These are phyloP conservation scores for Parauchenoglanis punctatus DNA, from an alignment of 2,797 vertebrate species.

Conservation along the genomic window DNA sequence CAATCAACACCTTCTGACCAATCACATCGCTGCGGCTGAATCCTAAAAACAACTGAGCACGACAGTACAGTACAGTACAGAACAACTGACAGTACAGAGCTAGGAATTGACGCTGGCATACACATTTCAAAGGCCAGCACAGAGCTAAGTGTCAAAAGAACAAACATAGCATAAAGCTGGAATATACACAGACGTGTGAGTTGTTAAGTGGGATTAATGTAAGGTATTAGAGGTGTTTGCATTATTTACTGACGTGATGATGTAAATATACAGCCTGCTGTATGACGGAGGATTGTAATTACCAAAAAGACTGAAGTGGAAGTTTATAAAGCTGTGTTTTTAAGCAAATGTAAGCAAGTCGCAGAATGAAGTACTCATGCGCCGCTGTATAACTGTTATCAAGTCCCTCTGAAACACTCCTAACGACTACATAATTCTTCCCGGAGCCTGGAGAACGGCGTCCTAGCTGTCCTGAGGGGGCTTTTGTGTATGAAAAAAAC, in stretches of 20 bases:
- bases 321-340: not conserved
- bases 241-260: not conserved
- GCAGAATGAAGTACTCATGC: not conserved
- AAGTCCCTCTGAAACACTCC: constrained; percentile 4
- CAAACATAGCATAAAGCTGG: not conserved
- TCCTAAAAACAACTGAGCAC: not conserved
- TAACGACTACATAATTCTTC: constrained; percentile 30
- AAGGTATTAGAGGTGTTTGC: not conserved
- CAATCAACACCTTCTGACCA: not conserved
- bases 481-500: constrained; percentile 12
- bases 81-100: not conserved
- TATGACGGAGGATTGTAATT: not conserved
- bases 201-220: not conserved
- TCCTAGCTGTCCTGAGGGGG: constrained; percentile 12
- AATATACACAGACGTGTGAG: not conserved
- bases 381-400: not conserved
- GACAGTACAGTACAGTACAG: no score
- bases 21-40: not conserved
- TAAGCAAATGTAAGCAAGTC: constrained; percentile 20
- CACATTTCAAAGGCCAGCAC: not conserved
- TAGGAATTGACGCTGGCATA: not conserved
- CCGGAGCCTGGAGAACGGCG: not conserved
- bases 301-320: not conserved
- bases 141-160: not conserved
- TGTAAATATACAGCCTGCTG: not conserved